Percentiles rank a stretch among this genome's conserved stretches.
Evolutionary conservation across 2,113 vertebrate genomes (phyloP).

Genomic region (Hippoglossus stenolepis): DNA sequence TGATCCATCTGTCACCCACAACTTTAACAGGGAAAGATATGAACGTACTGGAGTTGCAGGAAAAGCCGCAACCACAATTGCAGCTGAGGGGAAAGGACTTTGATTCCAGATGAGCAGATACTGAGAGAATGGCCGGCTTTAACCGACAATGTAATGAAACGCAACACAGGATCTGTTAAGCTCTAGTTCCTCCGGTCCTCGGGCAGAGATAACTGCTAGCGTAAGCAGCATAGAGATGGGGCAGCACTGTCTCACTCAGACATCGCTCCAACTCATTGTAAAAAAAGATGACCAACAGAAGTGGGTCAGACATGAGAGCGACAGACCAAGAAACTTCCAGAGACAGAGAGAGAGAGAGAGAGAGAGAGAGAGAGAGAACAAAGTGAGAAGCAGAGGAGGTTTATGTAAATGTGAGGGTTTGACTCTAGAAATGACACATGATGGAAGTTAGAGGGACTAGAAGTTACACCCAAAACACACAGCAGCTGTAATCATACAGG

Average conservation of each 20-base stretch:
- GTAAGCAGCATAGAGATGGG: slow-evolving; percentile 39
- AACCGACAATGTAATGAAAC: slow-evolving; percentile 40
- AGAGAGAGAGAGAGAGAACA: slow-evolving; percentile 21
- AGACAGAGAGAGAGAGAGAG: slow-evolving; percentile 37
- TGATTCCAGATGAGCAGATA: slow-evolving; percentile 19
- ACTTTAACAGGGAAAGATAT: slow-evolving; percentile 16
- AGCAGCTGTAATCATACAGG: no score
- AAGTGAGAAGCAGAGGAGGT: neutral
- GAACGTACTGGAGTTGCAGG: slow-evolving; percentile 4
- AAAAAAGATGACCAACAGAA: slow-evolving; percentile 70
- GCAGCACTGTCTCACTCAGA: slow-evolving; percentile 43
- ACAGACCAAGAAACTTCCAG: slow-evolving; percentile 14
- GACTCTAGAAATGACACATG: slow-evolving; percentile 23
- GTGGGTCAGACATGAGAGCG: slow-evolving; percentile 66
- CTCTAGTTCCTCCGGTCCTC: slow-evolving; percentile 60
- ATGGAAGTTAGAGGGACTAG: neutral
- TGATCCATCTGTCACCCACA: slow-evolving; percentile 49
- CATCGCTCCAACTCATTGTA: slow-evolving; percentile 53
- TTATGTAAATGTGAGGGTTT: neutral
- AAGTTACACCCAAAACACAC: no score
- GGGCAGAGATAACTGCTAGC: slow-evolving; percentile 53
- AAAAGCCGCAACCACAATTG: slow-evolving; percentile 20
- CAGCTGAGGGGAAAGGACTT: slow-evolving; percentile 35
- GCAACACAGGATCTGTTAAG: slow-evolving; percentile 56
- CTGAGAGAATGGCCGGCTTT: slow-evolving; percentile 18